phyloP scores from a whole-genome alignment of 2,888 invertebrate genomes.

The Sphaerophoria taeniata region DNA sequence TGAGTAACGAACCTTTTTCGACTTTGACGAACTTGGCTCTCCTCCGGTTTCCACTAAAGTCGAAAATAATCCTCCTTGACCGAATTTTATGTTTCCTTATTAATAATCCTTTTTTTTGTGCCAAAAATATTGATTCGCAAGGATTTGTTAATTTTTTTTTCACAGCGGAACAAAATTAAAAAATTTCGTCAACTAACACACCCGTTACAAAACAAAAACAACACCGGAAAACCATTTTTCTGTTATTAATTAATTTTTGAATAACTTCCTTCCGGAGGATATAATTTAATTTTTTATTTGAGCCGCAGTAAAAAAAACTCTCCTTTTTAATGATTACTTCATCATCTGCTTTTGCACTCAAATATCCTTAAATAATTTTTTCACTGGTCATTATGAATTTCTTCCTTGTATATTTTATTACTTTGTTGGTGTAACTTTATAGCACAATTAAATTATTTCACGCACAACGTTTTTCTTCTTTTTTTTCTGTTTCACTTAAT shows the following conservation, averaged over 20 bases:
- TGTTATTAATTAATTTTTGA: slow-evolving; percentile 41
- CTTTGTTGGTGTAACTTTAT: slow-evolving; percentile 33
- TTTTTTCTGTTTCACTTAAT: slow-evolving; percentile 51
- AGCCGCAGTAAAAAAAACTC: slow-evolving; percentile 11
- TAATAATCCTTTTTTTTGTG: slow-evolving; percentile 46
- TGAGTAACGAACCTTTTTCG: slow-evolving; percentile 54
- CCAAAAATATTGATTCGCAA: background rate
- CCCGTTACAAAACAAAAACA: background rate
- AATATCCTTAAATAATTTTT: slow-evolving; percentile 45
- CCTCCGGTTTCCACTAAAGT: slow-evolving; percentile 40
- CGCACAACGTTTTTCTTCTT: slow-evolving; percentile 35
- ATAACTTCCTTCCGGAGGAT: slow-evolving; percentile 40
- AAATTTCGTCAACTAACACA: background rate
- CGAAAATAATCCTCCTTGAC: slow-evolving; percentile 1
- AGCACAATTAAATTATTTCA: slow-evolving; percentile 41
- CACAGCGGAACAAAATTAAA: slow-evolving; percentile 9
- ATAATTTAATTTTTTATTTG: slow-evolving; percentile 10
- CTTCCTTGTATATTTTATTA: slow-evolving; percentile 9
- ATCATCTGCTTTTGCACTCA: slow-evolving; percentile 43
- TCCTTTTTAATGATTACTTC: slow-evolving; percentile 48
- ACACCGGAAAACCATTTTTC: background rate
- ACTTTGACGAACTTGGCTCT: slow-evolving; percentile 50
- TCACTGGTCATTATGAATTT: slow-evolving; percentile 36
- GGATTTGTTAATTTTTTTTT: no score
- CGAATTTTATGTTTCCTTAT: background rate